Conservation (phyloP, 2,797 vertebrate species). For the Cryptoprocta ferox region DNA sequence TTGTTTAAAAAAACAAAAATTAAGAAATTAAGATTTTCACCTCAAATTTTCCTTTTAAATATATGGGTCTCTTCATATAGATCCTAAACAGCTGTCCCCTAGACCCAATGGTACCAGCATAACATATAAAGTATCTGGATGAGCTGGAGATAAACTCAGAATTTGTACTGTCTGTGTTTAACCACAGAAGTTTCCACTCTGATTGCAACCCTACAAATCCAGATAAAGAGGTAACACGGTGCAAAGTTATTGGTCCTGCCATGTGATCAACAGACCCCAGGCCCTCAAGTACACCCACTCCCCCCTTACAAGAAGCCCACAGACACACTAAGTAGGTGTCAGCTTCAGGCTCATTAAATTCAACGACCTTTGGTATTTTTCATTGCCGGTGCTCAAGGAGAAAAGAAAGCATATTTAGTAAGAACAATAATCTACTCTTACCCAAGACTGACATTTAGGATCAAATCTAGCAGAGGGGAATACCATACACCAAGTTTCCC, state of each 20-base stretch:
- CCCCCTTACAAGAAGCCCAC: not conserved
- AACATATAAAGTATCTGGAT: not conserved
- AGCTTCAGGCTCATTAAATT: not conserved
- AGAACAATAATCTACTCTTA: not conserved
- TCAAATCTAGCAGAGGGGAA: conserved; percentile 44
- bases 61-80: not conserved
- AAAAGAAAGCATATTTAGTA: not conserved
- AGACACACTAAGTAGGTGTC: not conserved
- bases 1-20: not conserved
- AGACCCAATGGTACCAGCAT: not conserved
- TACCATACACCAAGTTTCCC: not conserved
- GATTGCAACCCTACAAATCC: not conserved
- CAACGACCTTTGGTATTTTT: not conserved
- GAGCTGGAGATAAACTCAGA: not conserved
- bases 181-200: not conserved
- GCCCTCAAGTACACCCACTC: not conserved
- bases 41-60: conserved; percentile 11
- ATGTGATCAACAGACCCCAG: not conserved
- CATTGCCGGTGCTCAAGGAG: not conserved
- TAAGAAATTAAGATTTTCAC: not conserved
- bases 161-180: not conserved
- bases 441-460: not conserved
- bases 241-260: not conserved
- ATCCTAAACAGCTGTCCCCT: not conserved
- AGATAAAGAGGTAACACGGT: not conserved